These are phyloP conservation scores for Sphaeridia pumilis DNA, from an alignment of 2,888 invertebrate species.

Conservation along the genomic window DNA sequence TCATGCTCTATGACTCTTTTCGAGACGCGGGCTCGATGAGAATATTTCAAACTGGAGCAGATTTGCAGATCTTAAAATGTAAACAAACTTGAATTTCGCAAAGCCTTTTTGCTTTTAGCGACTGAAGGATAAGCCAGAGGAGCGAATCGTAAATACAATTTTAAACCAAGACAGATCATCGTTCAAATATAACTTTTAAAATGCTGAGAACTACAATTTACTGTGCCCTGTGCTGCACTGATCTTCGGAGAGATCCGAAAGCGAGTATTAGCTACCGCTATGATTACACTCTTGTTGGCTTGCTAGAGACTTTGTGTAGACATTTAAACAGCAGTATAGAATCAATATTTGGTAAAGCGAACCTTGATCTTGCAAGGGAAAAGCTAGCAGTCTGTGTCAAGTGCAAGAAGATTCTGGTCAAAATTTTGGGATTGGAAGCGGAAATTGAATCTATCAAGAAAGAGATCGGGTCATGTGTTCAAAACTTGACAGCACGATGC, in stretches of 20 bases:
- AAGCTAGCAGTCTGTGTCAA: background rate
- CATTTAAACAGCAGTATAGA: background rate
- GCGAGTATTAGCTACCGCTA: background rate
- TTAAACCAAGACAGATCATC: too few relatives aligned
- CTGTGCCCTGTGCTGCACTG: background rate
- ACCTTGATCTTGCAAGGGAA: background rate
- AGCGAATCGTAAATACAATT: too few relatives aligned
- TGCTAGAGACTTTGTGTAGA: background rate
- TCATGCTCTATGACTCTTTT: too few relatives aligned
- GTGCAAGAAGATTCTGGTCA: background rate
- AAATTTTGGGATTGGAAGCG: background rate
- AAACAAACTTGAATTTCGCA: too few relatives aligned
- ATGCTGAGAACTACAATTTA: background rate
- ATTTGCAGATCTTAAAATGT: too few relatives aligned
- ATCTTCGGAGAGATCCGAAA: background rate
- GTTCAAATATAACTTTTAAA: too few relatives aligned
- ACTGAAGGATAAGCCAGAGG: too few relatives aligned
- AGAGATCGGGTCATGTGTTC: background rate
- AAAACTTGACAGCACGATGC: background rate
- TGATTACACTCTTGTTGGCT: background rate
- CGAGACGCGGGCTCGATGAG: too few relatives aligned
- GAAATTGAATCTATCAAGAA: background rate
- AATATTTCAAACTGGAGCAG: too few relatives aligned
- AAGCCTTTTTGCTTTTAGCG: too few relatives aligned
- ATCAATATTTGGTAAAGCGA: background rate